These are phyloP conservation scores for Epizoanthus scotinus DNA, from an alignment of 92 coral and sea anemone species.

Conservation along the genomic window DNA sequence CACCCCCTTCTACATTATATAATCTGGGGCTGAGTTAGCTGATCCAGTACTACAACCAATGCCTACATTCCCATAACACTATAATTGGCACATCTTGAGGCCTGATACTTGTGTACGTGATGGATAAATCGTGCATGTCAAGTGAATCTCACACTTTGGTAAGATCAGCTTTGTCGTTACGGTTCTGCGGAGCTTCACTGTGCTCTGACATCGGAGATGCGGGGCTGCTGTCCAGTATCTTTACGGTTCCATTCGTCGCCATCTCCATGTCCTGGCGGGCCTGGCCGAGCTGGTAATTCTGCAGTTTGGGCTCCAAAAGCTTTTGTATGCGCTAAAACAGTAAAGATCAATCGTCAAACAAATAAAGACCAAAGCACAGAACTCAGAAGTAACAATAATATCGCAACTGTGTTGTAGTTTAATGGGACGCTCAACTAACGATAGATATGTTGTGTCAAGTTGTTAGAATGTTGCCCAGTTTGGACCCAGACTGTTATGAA, in stretches of 20 bases:
- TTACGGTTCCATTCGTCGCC: constrained; percentile 2
- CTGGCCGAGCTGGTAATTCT: constrained; percentile 35
- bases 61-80: too few species aligned
- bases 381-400: not conserved
- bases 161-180: not conserved
- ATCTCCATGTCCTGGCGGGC: constrained; percentile 11
- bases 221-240: not conserved
- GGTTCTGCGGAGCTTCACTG: constrained; percentile 16
- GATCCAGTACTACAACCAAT: too few species aligned
- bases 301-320: constrained; percentile 30
- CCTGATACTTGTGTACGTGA: too few species aligned
- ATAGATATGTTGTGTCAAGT: too few species aligned
- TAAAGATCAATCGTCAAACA: not conserved
- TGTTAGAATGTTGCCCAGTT: too few species aligned
- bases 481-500: too few species aligned
- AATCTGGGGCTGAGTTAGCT: too few species aligned
- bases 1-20: too few species aligned
- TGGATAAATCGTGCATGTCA: too few species aligned
- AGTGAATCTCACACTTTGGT: not conserved
- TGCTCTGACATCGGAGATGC: constrained; percentile 15
- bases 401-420: too few species aligned
- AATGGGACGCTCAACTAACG: too few species aligned
- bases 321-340: constrained; percentile 20
- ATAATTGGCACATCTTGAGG: too few species aligned
- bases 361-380: not conserved